These are phyloP conservation scores for Escarpia spicata DNA, from an alignment of 2,888 invertebrate genomes.

Conservation along the genomic window DNA sequence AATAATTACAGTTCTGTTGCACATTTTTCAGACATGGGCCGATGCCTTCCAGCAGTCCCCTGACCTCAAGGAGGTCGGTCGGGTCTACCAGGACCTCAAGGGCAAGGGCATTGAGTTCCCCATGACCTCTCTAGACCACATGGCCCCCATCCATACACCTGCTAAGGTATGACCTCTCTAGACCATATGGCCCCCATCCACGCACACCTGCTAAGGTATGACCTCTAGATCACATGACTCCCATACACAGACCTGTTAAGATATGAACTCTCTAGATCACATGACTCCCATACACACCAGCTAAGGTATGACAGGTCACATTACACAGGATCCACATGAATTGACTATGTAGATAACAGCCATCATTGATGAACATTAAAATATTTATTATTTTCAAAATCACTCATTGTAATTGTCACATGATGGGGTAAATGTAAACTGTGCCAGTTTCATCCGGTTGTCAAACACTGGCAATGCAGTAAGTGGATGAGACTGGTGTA, in stretches of 20 bases:
- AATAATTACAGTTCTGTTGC: neutral
- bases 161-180: constrained; percentile 79
- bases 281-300: no score
- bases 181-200: constrained; percentile 79
- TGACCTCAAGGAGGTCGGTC: constrained; percentile 89
- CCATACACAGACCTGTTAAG: neutral
- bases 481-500: no score
- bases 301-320: no score
- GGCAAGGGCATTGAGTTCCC: constrained; percentile 98
- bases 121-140: constrained; percentile 88
- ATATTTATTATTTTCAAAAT: no score
- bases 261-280: neutral
- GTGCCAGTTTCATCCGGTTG: no score
- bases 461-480: no score
- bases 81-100: constrained; percentile 92
- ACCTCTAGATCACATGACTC: neutral
- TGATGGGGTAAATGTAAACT: no score
- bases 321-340: no score
- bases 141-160: constrained; percentile 71
- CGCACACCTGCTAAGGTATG: constrained; percentile 55
- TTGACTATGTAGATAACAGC: no score
- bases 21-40: constrained; percentile 82
- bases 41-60: constrained; percentile 94
- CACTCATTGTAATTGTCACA: no score
- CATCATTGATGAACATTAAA: no score